A percentile compares a stretch with the other conserved stretches of the same genome.
Evolutionary conservation across 2,113 vertebrate species (phyloP).

Genomic region (Heterotilapia buettikoferi): DNA sequence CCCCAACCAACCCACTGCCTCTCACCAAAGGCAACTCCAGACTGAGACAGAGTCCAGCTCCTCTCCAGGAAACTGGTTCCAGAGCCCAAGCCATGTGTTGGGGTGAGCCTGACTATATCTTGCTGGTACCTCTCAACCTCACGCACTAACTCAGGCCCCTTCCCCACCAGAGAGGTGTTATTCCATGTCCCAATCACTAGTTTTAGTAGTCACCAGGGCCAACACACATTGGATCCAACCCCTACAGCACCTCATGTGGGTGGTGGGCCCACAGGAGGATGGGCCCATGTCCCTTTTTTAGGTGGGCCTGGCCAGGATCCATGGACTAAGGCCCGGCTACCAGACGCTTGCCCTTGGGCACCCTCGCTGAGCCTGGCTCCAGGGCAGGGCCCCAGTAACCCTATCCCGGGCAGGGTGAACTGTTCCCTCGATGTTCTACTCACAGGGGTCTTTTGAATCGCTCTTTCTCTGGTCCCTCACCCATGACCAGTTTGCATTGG

Average conservation of each 20-base stretch:
- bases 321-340: neutral
- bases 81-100: neutral
- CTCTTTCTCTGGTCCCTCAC: neutral
- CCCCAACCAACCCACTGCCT: neutral
- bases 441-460: neutral
- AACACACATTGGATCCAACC: neutral
- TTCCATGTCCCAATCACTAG: neutral
- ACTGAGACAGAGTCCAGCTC: fast-evolving
- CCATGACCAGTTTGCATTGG: neutral
- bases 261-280: neutral
- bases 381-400: neutral
- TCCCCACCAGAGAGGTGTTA: neutral
- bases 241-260: neutral
- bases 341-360: neutral
- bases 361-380: neutral
- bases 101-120: neutral
- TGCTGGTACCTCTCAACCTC: neutral
- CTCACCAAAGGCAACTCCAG: neutral
- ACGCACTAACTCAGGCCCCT: neutral
- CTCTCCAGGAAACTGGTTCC: neutral
- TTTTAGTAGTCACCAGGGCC: neutral
- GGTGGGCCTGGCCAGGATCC: neutral
- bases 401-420: neutral
- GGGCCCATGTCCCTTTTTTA: neutral
- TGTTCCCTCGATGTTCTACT: neutral